These are phyloP conservation scores for Hemitrygon akajei DNA, from an alignment of 2,797 vertebrate genomes.

Conservation along the genomic window DNA sequence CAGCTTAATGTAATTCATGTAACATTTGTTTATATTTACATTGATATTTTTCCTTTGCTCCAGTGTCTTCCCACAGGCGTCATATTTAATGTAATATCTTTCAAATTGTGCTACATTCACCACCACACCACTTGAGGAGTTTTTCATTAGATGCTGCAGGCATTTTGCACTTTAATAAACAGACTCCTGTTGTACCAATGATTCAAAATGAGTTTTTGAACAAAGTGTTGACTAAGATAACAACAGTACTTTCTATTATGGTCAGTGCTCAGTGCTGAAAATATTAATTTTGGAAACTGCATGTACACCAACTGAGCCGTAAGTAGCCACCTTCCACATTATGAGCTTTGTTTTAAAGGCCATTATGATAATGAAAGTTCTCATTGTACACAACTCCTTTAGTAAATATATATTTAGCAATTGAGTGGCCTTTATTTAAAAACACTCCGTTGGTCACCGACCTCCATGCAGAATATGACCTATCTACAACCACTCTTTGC, in stretches of 20 bases:
- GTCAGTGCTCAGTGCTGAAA: not conserved
- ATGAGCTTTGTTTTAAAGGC: not conserved
- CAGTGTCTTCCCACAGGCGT: not conserved
- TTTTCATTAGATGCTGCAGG: not conserved
- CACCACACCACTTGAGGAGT: not conserved
- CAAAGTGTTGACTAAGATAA: not conserved
- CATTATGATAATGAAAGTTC: not conserved
- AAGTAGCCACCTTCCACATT: not conserved
- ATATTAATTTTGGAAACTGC: constrained; percentile 5
- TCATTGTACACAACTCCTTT: not conserved
- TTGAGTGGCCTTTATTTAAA: not conserved
- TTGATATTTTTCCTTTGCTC: not conserved
- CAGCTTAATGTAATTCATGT: not conserved
- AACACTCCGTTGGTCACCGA: not conserved
- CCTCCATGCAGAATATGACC: no score
- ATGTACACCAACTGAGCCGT: not conserved
- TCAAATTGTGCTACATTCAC: not conserved
- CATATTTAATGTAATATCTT: not conserved
- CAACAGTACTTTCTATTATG: not conserved
- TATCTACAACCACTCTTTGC: no score
- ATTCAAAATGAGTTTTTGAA: not conserved
- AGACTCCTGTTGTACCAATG: not conserved
- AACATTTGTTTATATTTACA: constrained; percentile 8
- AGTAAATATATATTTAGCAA: not conserved
- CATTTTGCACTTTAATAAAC: constrained; percentile 12